phyloP scores from a whole-genome alignment of 2,797 vertebrate genomes.

The Leucoraja ocellata region DNA sequence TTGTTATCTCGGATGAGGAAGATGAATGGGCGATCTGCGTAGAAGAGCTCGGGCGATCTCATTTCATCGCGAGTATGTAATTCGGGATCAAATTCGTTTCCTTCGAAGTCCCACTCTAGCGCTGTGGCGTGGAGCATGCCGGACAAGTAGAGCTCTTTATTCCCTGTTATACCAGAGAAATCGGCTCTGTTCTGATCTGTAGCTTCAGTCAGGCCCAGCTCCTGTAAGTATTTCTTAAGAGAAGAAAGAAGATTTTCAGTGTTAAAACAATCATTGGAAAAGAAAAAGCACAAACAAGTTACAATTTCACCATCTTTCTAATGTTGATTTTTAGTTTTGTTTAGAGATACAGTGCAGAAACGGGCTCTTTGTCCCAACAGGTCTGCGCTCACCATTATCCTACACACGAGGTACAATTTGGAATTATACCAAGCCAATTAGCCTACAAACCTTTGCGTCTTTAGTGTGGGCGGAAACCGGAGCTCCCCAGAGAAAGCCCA shows the following conservation, averaged over 20 bases:
- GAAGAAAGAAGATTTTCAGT: not conserved
- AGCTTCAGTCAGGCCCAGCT: constrained; percentile 54
- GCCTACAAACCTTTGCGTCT: too few species aligned
- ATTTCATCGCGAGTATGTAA: constrained; percentile 46
- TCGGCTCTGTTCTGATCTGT: constrained; percentile 53
- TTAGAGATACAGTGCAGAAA: too few species aligned
- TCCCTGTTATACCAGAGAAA: constrained; percentile 49
- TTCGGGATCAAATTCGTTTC: constrained; percentile 39
- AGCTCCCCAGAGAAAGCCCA: too few species aligned
- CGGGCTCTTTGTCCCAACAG: too few species aligned
- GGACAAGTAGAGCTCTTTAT: constrained; percentile 50
- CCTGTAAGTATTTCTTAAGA: constrained; percentile 51
- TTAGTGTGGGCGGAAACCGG: too few species aligned
- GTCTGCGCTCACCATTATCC: too few species aligned
- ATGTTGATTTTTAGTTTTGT: too few species aligned
- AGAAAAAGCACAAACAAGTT: not conserved
- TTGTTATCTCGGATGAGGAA: constrained; percentile 52
- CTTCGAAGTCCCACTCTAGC: constrained; percentile 51
- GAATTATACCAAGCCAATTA: too few species aligned
- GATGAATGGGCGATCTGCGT: constrained; percentile 57
- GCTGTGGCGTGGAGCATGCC: constrained; percentile 56
- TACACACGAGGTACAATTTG: too few species aligned
- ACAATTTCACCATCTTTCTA: too few species aligned
- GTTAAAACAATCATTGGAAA: not conserved
- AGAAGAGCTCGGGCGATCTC: constrained; percentile 53